phyloP scores from a whole-genome alignment of 2,888 invertebrate species.

The Stictocephala bisonia region DNA sequence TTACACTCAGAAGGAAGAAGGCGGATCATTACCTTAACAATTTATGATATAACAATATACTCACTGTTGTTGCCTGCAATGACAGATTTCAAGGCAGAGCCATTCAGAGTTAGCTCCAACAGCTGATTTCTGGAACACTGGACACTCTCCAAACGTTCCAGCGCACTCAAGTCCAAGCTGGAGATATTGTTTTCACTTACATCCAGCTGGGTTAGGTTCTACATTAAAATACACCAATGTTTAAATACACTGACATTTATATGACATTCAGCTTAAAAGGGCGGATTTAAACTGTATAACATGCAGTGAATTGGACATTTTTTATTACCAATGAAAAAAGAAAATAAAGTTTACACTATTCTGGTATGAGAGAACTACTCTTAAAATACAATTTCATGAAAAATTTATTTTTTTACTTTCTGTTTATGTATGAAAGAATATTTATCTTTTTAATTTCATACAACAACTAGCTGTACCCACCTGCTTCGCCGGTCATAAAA shows the following conservation, averaged over 20 bases:
- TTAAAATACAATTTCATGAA: no score
- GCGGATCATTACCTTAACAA: neutral
- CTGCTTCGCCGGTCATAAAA: no score
- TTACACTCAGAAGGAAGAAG: neutral
- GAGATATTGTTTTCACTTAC: conserved; percentile 88
- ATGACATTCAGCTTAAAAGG: no score
- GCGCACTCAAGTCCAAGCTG: conserved; percentile 81
- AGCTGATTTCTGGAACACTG: conserved; percentile 83
- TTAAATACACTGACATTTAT: neutral
- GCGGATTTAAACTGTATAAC: no score
- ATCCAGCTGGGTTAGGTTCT: conserved; percentile 85
- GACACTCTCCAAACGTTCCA: conserved; percentile 80
- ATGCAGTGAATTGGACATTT: no score
- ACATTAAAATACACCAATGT: conserved; percentile 61
- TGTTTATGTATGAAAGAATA: no score
- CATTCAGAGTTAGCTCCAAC: conserved; percentile 82
- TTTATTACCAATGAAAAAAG: no score
- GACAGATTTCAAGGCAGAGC: conserved; percentile 78
- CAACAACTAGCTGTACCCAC: no score
- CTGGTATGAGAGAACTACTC: no score
- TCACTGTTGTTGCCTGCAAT: conserved; percentile 86
- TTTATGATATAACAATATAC: conserved; percentile 59
- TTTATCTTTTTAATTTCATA: no score
- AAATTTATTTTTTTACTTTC: no score
- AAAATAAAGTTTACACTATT: no score